Percentiles rank a stretch among this genome's conserved stretches.
Conservation (phyloP, 2,113 vertebrate genomes). For the Serilophus lunatus region DNA sequence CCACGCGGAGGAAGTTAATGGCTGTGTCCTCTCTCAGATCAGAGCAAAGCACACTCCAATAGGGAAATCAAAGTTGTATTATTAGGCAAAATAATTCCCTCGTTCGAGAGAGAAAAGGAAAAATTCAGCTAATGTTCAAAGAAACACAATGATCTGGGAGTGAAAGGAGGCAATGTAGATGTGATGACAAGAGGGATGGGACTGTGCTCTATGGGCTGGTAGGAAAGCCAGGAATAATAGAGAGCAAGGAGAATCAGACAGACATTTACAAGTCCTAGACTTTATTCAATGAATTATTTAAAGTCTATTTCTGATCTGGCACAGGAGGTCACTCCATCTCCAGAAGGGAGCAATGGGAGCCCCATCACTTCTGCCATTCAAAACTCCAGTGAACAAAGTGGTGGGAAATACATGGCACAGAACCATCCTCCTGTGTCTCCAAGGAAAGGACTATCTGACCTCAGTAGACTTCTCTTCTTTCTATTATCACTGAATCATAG, state of each 20-base stretch:
- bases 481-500: background rate
- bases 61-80: background rate
- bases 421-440: fast-evolving
- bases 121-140: background rate
- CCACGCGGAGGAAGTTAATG: background rate
- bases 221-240: background rate
- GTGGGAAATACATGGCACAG: background rate
- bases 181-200: background rate
- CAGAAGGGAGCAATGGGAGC: background rate
- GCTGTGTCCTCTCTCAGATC: background rate
- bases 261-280: constrained; percentile 51
- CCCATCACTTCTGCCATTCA: background rate
- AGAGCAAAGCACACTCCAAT: background rate
- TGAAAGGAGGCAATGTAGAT: background rate
- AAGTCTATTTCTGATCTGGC: constrained; percentile 48
- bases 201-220: background rate
- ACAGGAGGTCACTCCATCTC: constrained; percentile 24
- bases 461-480: background rate
- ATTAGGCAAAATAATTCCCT: constrained; percentile 33
- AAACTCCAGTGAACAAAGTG: fast-evolving
- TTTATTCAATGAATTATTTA: constrained; percentile 65
- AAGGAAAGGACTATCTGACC: background rate
- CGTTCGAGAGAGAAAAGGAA: background rate
- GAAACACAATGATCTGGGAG: background rate
- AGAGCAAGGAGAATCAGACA: constrained; percentile 47